These are phyloP conservation scores for Macrotis lagotis DNA, from an alignment of 2,113 vertebrate genomes.

Conservation along the genomic window DNA sequence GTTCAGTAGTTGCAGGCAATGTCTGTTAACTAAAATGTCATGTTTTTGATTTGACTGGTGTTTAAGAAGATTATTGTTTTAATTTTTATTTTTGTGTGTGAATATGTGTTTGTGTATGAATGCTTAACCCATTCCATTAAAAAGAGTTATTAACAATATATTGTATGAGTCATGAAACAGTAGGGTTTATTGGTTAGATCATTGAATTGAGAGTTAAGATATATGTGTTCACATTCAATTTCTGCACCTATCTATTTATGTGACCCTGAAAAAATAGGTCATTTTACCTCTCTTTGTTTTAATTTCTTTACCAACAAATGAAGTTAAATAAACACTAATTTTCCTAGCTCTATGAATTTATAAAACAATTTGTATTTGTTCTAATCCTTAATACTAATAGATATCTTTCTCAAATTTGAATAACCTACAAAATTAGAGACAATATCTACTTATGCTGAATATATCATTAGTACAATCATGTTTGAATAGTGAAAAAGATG, in stretches of 20 bases:
- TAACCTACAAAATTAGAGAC: background rate
- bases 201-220: background rate
- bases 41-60: background rate
- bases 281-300: background rate
- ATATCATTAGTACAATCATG: background rate
- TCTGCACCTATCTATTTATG: background rate
- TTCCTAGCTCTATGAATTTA: constrained; percentile 2
- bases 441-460: background rate
- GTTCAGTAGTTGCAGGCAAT: background rate
- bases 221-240: background rate
- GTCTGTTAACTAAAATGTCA: background rate
- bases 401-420: background rate
- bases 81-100: background rate
- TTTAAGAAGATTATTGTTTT: constrained; percentile 12
- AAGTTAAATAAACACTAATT: background rate
- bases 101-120: background rate
- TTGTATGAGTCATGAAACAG: background rate
- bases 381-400: background rate
- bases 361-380: background rate
- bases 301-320: background rate
- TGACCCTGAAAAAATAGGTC: background rate
- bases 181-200: background rate
- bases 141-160: background rate
- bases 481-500: background rate
- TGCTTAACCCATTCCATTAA: background rate